Percentiles rank a stretch among this genome's conserved stretches.
These are phyloP conservation scores for Amyelois transitella DNA, from an alignment of 1,140 invertebrate species.

Conservation along the genomic window DNA sequence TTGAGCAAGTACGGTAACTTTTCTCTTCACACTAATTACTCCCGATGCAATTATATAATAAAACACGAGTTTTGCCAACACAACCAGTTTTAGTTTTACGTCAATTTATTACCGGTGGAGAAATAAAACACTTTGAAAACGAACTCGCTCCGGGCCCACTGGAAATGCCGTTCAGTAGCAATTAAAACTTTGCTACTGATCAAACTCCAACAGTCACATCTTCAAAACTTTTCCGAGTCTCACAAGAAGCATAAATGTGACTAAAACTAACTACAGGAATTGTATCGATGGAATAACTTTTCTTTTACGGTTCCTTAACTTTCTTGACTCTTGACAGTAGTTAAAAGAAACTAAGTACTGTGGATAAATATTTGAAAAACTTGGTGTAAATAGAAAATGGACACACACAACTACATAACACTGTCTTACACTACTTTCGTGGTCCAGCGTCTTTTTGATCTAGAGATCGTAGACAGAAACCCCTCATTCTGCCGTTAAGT, in stretches of 20 bases:
- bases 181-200: constrained; percentile 65
- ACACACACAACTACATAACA: no score
- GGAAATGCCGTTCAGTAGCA: constrained; percentile 56
- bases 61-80: neutral
- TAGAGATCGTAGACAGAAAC: no score
- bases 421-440: no score
- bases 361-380: no score
- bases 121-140: constrained; percentile 43
- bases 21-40: neutral
- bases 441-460: no score
- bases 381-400: no score
- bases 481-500: no score
- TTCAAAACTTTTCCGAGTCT: constrained; percentile 31
- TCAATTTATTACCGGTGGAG: constrained; percentile 9
- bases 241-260: constrained; percentile 29
- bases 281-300: constrained; percentile 17
- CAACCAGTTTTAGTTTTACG: neutral
- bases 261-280: constrained; percentile 17
- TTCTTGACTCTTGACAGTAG: no score
- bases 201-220: constrained; percentile 57
- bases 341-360: no score
- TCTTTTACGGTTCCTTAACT: no score
- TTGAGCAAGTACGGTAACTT: neutral
- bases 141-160: constrained; percentile 24
- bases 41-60: neutral